Percentiles rank a stretch among this genome's conserved stretches.
phyloP scores from a whole-genome alignment of 2,888 invertebrate species.

The Diplazon laetatorius region DNA sequence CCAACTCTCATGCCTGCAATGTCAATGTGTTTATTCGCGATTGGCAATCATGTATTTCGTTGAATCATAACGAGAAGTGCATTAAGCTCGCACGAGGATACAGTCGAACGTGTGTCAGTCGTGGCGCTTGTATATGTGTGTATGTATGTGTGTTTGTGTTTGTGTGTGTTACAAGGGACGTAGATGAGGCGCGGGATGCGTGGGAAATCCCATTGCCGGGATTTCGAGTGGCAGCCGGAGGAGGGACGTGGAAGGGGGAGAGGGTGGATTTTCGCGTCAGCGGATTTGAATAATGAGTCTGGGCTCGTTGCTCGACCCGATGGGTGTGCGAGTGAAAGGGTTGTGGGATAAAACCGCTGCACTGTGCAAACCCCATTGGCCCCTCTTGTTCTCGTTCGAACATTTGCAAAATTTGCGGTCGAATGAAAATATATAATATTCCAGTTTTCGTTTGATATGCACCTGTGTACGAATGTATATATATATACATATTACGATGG shows the following conservation, averaged over 20 bases:
- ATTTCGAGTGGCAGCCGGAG: conserved; percentile 35
- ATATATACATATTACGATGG: not conserved
- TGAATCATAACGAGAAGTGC: conserved; percentile 7
- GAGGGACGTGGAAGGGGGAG: no score
- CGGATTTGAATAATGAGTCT: conserved; percentile 58
- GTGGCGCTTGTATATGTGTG: no score
- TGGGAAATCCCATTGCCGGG: conserved; percentile 15
- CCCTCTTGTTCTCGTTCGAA: conserved; percentile 4
- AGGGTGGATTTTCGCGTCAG: conserved; percentile 43
- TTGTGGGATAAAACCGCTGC: conserved; percentile 12
- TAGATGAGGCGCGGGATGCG: conserved; percentile 8
- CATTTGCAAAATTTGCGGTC: conserved; percentile 37
- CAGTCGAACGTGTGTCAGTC: not conserved
- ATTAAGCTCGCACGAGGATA: not conserved
- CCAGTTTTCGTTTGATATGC: not conserved
- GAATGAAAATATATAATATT: conserved; percentile 33
- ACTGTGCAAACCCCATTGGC: conserved; percentile 8
- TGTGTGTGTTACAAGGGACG: not conserved
- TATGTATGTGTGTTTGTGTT: no score
- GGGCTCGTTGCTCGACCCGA: conserved; percentile 8
- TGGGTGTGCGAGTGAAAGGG: conserved; percentile 15
- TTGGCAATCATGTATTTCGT: not conserved
- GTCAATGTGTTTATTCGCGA: not conserved
- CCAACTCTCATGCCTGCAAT: no score
- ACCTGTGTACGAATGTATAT: no score